Evolutionary conservation across 2,888 invertebrate species (phyloP), one percentile per base, ranked within the genome.

Genomic region (Limnephilus rhombicus): DNA sequence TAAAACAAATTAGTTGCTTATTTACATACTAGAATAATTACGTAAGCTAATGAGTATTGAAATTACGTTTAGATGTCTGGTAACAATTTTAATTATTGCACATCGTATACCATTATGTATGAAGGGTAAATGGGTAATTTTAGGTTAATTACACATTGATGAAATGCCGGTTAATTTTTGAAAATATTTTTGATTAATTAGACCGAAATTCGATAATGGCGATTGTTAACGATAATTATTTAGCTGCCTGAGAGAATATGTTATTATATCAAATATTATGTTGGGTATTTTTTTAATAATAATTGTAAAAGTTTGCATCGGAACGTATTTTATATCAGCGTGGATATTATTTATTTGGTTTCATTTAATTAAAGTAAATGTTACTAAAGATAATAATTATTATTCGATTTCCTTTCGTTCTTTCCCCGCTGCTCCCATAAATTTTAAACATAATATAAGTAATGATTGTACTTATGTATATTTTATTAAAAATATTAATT

Each of bases 381-480:
- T 49, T n/a, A 45, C 41, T 29, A 18, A 45, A 45, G 31, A 41
- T 86, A 41, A 4, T 85, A 85, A 45, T 86, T 85, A 29, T 86
- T 24, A 29, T 86, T 24, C n/a, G 49, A 45, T 86, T 49, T 29
- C 41, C 12, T 86, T 86, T 45, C n/a, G n/a, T 34, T 29, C 41
- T 86, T 41, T 89, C 89, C n/a, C 80, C 89, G 31, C 24, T n/a
- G 80, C 80, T 53, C 68, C 29, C 37, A 31, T 89, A 68, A 68
- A 5, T n/a, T 45, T 83, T 83, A 82, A 18, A 88, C 12, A 88
- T 80, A 34, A 85, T 90, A 87, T 13, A 87, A 45, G 34, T 91
- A 91, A 91, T 91, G 91, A 91, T 91, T 91, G 91, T 91, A 68
- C 89, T 91, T 91, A 91, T 45, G 53, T 91, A 83, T 91, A 91